These are phyloP conservation scores for Mesorhabditis sp. DNA, from an alignment of 2,888 invertebrate species.

Conservation along the genomic window DNA sequence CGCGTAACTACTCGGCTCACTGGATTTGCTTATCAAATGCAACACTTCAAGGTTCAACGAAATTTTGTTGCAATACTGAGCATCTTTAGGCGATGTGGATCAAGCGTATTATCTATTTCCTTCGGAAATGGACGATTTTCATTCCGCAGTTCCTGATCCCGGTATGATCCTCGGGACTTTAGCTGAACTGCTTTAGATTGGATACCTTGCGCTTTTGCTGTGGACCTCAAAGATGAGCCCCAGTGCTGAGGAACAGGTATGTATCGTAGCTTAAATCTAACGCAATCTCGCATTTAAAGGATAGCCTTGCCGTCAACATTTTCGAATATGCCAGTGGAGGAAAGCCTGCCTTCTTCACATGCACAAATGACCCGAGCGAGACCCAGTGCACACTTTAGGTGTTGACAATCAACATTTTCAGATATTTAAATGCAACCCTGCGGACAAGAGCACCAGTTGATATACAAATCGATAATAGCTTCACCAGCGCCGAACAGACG, in stretches of 20 bases:
- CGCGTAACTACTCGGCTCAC: slow-evolving; percentile 22
- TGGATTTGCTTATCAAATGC: slow-evolving; percentile 28
- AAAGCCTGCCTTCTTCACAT: background rate
- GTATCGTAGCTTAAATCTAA: background rate
- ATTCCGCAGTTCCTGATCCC: slow-evolving; percentile 46
- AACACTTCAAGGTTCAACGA: slow-evolving; percentile 29
- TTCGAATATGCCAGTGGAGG: background rate
- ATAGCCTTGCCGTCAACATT: background rate
- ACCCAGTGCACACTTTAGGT: background rate
- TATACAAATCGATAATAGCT: background rate
- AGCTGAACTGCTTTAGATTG: slow-evolving; percentile 16
- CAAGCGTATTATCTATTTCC: slow-evolving; percentile 44
- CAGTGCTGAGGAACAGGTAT: slow-evolving; percentile 25
- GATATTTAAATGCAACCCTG: slow-evolving; percentile 3
- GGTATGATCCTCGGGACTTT: slow-evolving; percentile 16
- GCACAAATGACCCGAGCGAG: background rate
- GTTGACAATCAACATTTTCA: background rate
- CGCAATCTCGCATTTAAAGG: background rate
- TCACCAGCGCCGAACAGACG: background rate
- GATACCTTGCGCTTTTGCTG: slow-evolving; percentile 26
- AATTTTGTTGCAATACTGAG: slow-evolving; percentile 12
- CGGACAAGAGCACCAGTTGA: slow-evolving; percentile 6
- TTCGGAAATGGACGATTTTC: slow-evolving; percentile 46
- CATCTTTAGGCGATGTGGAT: slow-evolving; percentile 37
- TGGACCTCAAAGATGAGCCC: slow-evolving; percentile 27